phyloP scores from a whole-genome alignment of 92 coral and sea anemone species.

The Zoanthus solanderi region DNA sequence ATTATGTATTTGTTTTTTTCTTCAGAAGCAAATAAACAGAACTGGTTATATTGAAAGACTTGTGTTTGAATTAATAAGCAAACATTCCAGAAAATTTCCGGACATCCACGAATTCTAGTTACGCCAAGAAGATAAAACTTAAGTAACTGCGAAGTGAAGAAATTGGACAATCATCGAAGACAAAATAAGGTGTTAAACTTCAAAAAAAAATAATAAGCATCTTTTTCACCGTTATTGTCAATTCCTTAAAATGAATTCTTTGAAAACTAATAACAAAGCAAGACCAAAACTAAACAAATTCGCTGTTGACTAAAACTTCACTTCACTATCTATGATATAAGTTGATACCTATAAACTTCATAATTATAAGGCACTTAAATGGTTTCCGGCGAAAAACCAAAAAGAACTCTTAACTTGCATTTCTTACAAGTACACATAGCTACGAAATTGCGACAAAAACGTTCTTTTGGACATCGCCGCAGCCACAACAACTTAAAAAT shows the following conservation, averaged over 20 bases:
- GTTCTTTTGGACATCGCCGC: background rate
- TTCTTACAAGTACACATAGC: too few species aligned
- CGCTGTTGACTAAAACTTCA: background rate
- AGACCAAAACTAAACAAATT: background rate
- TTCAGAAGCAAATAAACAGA: background rate
- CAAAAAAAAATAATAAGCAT: background rate
- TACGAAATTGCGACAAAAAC: background rate
- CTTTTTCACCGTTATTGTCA: background rate
- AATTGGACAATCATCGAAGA: conserved; percentile 3
- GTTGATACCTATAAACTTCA: background rate
- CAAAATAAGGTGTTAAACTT: too few species aligned
- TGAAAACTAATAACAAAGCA: conserved; percentile 28
- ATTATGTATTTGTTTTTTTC: background rate
- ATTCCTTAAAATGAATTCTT: background rate
- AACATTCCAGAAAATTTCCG: conserved; percentile 26
- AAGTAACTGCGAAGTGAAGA: too few species aligned
- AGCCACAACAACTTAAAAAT: background rate
- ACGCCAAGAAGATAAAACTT: background rate
- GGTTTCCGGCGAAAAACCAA: background rate
- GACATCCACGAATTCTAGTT: conserved; percentile 1
- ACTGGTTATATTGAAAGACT: background rate
- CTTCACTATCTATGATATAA: background rate
- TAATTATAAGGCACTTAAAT: background rate
- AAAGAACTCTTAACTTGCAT: too few species aligned
- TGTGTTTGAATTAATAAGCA: conserved; percentile 15